Evolutionary conservation across 2,113 vertebrate genomes (phyloP), one percentile per base, ranked within the genome.

Genomic region (Pogona vitticeps): DNA sequence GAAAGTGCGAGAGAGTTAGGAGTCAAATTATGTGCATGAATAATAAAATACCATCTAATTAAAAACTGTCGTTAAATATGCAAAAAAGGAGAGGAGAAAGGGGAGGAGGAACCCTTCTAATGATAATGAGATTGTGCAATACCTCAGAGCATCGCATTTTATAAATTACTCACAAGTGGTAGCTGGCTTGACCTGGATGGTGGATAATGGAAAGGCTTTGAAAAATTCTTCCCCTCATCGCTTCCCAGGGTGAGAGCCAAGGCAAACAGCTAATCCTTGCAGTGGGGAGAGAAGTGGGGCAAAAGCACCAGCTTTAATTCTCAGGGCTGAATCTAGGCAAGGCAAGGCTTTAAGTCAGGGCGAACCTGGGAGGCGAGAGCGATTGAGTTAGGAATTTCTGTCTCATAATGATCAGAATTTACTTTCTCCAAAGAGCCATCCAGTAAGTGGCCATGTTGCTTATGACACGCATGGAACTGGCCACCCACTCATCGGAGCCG

Each of bases 31-130:
- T 99, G 98, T 98, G 98, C 98, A 99, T 99, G 98, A 99, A 99
- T 99, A 99, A 99, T 99, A 98, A 98, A 99, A 98, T 98, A 98
- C 97, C 97, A 97, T 98, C 98, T 99, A 99, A 99, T 99, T 99
- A 99, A 99, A 99, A 99, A 99, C 96, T 97, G 97, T 98, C 97
- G 98, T 99, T 99, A 99, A 99, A 98, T 99, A 99, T 99, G 99
- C 98, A 99, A 99, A 99, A 98, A 98, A 73, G 65, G 20, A n/a
- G 38, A 40, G 52, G 14, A 33, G 17, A 58, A 12, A 56, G 17
- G 10, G 15, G 6, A 3, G 21, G 38, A 8, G 8, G 1, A 40
- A 1, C n/a, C 76, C 59, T 82, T n/a, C 96, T 98, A 98, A 99
- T 99, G 98, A 97, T 99, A 99, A 99, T 99, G 98, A 99, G 98